Evolutionary conservation across 2,888 invertebrate genomes (phyloP), one percentile per base, ranked within the genome.

Genomic region (Dynastes grantii): DNA sequence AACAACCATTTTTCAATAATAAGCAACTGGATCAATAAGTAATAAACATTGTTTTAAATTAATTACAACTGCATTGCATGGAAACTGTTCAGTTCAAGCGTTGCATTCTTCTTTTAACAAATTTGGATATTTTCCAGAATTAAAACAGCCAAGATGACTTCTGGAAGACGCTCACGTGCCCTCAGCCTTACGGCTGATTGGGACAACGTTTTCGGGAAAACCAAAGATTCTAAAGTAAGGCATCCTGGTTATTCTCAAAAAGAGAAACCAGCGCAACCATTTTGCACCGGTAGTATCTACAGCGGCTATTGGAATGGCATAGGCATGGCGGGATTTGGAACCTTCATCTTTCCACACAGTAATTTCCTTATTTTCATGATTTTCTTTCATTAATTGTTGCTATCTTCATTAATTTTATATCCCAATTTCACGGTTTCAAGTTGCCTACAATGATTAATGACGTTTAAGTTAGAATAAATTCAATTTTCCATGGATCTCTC

Each of bases 321-420:
- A 0, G 92, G 92, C 55, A 93, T 93, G 92, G 90, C 91, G 29
- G 93, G 93, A 40, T 86, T 86, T 75, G 94, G 94, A 49, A 87
- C 86, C 61, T 94, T 92, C 85, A 88, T 87, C 0, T 92, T 92
- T 85, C 91, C 92, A 2, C 91, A 93, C 84, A 92, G 89, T 22
- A 77, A 77, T 13, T 70, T 53, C 11, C 0, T 45, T 45, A 45
- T 45, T 45, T 45, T 8, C 45, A 8, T 45, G 2, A 45, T 45
- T 45, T 11, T 11, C 5, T 11, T 45, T 22, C 22, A 22, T 22
- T 22, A 22, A 22, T 22, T 22, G 0, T 22, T 22, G 22, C 1
- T 22, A 22, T 22, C 9, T 11, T 11, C 8, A 11, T 11, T 11
- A 45, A 45, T 45, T 8, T 11, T 8, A 11, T 8, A 1, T 11